Evolutionary conservation across 1,140 invertebrate species (phyloP), one percentile per base, ranked within the genome.

Genomic region (Temnothorax curvispinosus): DNA sequence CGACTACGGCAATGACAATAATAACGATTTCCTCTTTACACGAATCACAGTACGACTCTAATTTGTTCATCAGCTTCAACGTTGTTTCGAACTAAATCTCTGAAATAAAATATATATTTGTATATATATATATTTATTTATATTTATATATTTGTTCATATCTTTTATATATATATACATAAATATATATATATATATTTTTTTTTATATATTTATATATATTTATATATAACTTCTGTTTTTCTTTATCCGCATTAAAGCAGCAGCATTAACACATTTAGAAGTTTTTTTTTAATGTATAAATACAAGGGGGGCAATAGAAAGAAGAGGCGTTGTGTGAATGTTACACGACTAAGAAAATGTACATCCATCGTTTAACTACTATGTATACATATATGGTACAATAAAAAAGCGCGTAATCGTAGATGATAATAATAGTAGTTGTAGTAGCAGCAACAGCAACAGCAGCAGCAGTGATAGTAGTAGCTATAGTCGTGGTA

Each of bases 261-360:
- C 91, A 91, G 91, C 92, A 93, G 91, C 91, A 87, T 94, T 92
- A 94, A 93, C 93, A 94, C 93, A 94, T 93, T 92, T 92, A 94
- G 92, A 94, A 92, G 91, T 92, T 93, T 90, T 72, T 27, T 18
- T 69, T 67, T 86, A 86, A 92, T 92, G 92, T 94, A 94, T 93
- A 93, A 89, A 91, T 91, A 92, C 88, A 93, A 90, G 86, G 52
- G 62, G 65, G 87, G 47, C 52, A 35, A 58, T 27, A 52, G 58
- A 69, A 47, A 52, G 44, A 56, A 21, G 38, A 52, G 50, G 71
- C 56, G 44, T 64, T 75, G 38, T 41, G 89, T 87, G 87, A 90
- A 92, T 86, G 89, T 92, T 89, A 91, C 88, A 90, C 85, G 75
- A 64, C 89, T 93, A 93, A 92, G 87, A 91, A 92, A 93, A 94